Evolutionary conservation across 1,140 invertebrate species (phyloP), one percentile per base, ranked within the genome.

Genomic region (Luehdorfia chinensis): DNA sequence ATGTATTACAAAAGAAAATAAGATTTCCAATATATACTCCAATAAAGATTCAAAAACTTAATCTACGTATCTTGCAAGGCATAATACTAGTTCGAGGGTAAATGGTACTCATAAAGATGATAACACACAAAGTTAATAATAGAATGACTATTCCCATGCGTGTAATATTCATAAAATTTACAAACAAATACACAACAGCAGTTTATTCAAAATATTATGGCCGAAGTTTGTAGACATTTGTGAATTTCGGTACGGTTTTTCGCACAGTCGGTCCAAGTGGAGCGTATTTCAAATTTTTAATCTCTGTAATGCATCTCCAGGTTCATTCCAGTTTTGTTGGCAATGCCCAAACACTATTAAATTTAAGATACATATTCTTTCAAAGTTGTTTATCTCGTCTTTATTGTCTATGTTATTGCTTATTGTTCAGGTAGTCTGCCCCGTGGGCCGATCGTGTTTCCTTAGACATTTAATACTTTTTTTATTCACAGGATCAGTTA

Each of bases 211-310:
- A 21, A 23, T 13, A 8, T 39, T 39, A 39, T 39, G 11, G 11
- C 21, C 8, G 12, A 39, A 39, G 36, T 39, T 39, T 21, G 13
- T 21, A 28, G 13, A 41, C 21, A 23, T 41, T 28, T 16, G 13
- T 16, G n/a, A 28, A 30, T 6, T 39, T 14, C 9, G n/a, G 13
- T 28, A 4, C 7, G 4, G 23, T 30, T 34, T 34, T 30, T 25
- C 13, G 12, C 13, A 2, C 13, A 16, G 14, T 25, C n/a, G 33
- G 8, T 6, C 16, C 15, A n/a, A 11, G 33, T 28, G 7, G 39
- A 25, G 14, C 27, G 15, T 43, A 16, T 43, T 30, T 43, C 39
- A 43, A 28, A 43, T 43, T 43, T 43, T 43, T 43, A 43, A 43
- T 43, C 25, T 43, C 2, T 43, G 11, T 30, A 43, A 43, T 43